A percentile compares a stretch with the other conserved stretches of the same genome.
Evolutionary conservation across 2,113 vertebrate species (phyloP).

Genomic region (Phrynocephalus versicolor): DNA sequence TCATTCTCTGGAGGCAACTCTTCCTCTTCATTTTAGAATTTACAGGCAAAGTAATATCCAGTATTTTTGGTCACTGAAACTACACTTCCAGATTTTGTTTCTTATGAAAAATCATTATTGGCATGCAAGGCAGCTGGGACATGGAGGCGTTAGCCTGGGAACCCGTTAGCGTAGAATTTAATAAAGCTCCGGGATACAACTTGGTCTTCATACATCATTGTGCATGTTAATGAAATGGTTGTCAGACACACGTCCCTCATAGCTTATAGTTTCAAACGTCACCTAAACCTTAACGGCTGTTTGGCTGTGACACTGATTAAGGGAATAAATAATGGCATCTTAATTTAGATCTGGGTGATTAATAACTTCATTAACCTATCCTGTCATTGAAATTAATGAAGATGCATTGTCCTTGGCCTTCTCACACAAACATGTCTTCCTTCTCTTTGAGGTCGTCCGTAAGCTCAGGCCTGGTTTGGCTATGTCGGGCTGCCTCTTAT

Average conservation of each 20-base stretch:
- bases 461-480: not conserved
- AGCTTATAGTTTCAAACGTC: constrained; percentile 32
- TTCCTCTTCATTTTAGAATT: not conserved
- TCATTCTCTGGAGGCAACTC: not conserved
- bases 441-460: constrained; percentile 1
- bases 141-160: constrained; percentile 6
- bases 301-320: constrained; percentile 26
- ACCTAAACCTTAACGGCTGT: constrained; percentile 18
- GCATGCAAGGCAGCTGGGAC: not conserved
- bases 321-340: constrained; percentile 30
- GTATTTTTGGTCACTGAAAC: not conserved
- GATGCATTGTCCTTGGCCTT: constrained; percentile 27
- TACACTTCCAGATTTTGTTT: not conserved
- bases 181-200: constrained; percentile 5
- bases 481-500: not conserved
- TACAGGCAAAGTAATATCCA: not conserved
- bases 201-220: constrained; percentile 28
- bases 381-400: constrained; percentile 34
- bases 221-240: constrained; percentile 28
- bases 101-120: constrained; percentile 17
- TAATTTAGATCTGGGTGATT: constrained; percentile 31
- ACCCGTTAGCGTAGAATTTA: not conserved
- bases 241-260: constrained; percentile 32
- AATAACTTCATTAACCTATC: constrained; percentile 42
- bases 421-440: not conserved